Evolutionary conservation across 2,113 vertebrate genomes (phyloP).

Genomic region (Brienomyrus brachyistius): DNA sequence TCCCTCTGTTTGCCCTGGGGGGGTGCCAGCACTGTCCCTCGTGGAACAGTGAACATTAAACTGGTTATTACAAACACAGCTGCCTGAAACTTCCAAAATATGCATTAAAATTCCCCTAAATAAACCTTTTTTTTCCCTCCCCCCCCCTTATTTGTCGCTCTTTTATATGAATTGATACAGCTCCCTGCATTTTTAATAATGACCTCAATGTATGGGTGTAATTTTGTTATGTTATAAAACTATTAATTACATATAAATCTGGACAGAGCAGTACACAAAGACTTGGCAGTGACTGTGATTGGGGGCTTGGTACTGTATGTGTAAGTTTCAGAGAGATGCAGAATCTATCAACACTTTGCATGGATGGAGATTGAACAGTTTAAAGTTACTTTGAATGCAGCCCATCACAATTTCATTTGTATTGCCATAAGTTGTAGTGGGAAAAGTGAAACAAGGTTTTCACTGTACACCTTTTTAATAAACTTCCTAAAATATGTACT

Average conservation of each 20-base stretch:
- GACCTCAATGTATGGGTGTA: not conserved
- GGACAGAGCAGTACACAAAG: not conserved
- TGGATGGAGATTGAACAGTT: not conserved
- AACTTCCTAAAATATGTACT: not conserved
- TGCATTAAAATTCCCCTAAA: constrained; percentile 13
- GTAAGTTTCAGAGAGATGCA: not conserved
- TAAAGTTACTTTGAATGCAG: not conserved
- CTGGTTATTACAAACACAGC: not conserved
- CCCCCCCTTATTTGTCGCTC: not conserved
- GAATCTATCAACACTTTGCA: not conserved
- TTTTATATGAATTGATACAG: constrained; percentile 11
- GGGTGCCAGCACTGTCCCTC: not conserved
- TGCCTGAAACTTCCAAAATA: constrained; percentile 6
- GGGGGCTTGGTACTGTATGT: not conserved
- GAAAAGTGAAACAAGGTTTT: not conserved
- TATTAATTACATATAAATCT: not conserved
- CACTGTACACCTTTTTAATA: not conserved
- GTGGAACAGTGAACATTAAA: not conserved
- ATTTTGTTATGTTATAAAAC: not conserved
- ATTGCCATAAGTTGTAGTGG: not conserved
- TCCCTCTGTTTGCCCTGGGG: not conserved
- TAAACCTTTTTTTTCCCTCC: not conserved
- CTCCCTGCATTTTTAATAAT: not conserved
- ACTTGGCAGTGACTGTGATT: not conserved
- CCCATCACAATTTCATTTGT: not conserved